A percentile compares a stretch with the other conserved stretches of the same genome.
These are phyloP conservation scores for Betta splendens DNA, from an alignment of 2,797 vertebrate species.

Conservation along the genomic window DNA sequence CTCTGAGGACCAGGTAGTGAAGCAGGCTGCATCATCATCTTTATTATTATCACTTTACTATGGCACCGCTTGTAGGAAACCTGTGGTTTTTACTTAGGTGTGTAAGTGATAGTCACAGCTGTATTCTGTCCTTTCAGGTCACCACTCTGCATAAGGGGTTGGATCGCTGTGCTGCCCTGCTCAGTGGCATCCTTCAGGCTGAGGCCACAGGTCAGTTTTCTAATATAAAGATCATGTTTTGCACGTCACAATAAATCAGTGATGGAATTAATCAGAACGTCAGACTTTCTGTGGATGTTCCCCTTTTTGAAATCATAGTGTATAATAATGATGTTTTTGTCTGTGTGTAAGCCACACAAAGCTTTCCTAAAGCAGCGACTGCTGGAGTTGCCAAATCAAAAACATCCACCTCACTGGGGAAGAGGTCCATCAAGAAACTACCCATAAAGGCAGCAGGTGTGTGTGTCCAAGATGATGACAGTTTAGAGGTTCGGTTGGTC, in stretches of 20 bases:
- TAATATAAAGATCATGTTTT: neutral
- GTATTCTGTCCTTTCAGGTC: slow-evolving; percentile 72
- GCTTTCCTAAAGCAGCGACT: slow-evolving; percentile 55
- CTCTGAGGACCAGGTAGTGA: slow-evolving; percentile 87
- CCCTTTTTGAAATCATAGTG: too few relatives aligned
- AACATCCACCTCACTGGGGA: slow-evolving; percentile 26
- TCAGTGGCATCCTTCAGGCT: slow-evolving; percentile 84
- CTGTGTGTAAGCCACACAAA: slow-evolving; percentile 61
- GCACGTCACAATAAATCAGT: too few relatives aligned
- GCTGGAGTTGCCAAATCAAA: slow-evolving; percentile 61
- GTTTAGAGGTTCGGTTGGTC: too few relatives aligned
- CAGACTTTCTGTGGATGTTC: neutral
- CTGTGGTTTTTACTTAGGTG: too few relatives aligned
- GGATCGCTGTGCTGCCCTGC: slow-evolving; percentile 88
- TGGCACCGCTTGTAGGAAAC: too few relatives aligned
- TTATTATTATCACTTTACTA: too few relatives aligned
- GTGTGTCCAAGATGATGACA: too few relatives aligned
- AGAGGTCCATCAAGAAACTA: slow-evolving; percentile 76
- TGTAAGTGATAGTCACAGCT: neutral
- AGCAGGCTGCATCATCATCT: too few relatives aligned
- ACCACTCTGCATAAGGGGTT: slow-evolving; percentile 80
- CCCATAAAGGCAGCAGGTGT: slow-evolving; percentile 81
- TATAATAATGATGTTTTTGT: too few relatives aligned
- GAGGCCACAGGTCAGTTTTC: slow-evolving; percentile 79
- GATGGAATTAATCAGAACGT: neutral